Percentiles rank a stretch among this genome's conserved stretches.
Conservation (phyloP, 2,888 invertebrate species). For the Griposia aprilina region DNA sequence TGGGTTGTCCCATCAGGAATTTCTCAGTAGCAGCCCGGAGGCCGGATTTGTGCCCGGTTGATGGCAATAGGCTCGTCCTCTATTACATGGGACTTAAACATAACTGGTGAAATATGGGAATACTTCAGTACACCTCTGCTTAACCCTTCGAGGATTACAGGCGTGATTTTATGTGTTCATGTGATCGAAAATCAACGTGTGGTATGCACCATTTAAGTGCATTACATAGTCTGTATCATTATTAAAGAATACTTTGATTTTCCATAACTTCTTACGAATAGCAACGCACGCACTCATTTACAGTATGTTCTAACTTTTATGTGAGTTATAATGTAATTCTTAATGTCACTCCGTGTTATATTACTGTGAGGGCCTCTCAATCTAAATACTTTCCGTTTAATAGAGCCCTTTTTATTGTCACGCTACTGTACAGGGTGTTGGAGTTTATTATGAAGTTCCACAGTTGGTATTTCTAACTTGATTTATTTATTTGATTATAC, state of each 20-base stretch:
- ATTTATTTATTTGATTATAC: not conserved
- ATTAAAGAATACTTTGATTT: not conserved
- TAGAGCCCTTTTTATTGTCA: constrained; percentile 74
- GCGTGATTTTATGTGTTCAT: not conserved
- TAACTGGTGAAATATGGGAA: not conserved
- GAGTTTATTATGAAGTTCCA: not conserved
- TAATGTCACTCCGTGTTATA: constrained; percentile 61
- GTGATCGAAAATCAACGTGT: not conserved
- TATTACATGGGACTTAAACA: not conserved
- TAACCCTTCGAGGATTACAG: not conserved
- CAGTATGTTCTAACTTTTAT: constrained; percentile 47
- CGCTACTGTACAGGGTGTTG: constrained; percentile 59
- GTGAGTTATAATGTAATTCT: constrained; percentile 58
- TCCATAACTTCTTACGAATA: not conserved
- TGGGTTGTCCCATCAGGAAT: not conserved
- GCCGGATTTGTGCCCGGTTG: not conserved
- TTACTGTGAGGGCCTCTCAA: constrained; percentile 61
- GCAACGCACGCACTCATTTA: constrained; percentile 5
- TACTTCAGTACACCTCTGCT: not conserved
- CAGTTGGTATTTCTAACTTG: not conserved
- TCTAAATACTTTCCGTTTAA: constrained; percentile 71
- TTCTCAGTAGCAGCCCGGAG: not conserved
- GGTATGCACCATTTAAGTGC: not conserved
- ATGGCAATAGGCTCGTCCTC: not conserved
- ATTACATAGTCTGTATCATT: not conserved